Conservation (phyloP, 37 sponge, comb jelly and placozoan species). For the Oopsacas minuta region DNA sequence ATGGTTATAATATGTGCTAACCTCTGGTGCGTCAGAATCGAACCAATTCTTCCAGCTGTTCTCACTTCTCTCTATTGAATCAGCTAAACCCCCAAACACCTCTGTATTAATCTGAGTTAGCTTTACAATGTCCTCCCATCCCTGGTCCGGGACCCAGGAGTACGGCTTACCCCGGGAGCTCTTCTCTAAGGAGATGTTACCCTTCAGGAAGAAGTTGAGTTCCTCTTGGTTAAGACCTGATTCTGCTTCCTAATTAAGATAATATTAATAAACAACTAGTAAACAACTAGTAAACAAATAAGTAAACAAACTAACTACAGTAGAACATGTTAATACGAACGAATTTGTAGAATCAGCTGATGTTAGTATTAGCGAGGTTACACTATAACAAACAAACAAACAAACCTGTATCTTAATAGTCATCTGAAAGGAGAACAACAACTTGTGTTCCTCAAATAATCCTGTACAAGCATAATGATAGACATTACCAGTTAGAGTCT, state of each 20-base stretch:
- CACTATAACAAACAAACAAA: not conserved
- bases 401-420: constrained; percentile 78
- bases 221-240: constrained; percentile 57
- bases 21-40: constrained; percentile 87
- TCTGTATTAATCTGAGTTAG: constrained; percentile 48
- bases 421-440: constrained; percentile 97
- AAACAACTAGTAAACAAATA: not conserved
- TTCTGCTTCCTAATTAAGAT: constrained; percentile 63
- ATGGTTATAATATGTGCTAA: not conserved
- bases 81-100: constrained; percentile 70
- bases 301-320: not conserved
- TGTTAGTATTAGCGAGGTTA: not conserved
- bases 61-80: constrained; percentile 76
- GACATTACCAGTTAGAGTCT: constrained; percentile 83
- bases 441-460: constrained; percentile 93
- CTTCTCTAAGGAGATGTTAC: constrained; percentile 93
- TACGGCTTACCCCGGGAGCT: constrained; percentile 62
- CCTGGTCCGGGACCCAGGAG: constrained; percentile 97
- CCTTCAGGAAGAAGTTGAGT: constrained; percentile 97
- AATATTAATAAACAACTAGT: not conserved
- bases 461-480: constrained; percentile 99
- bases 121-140: constrained; percentile 93
- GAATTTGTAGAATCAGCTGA: not conserved
- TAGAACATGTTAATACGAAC: not conserved
- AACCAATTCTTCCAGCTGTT: constrained; percentile 83